Conservation (phyloP, 2,888 invertebrate species). For the Hartigia nigra region DNA sequence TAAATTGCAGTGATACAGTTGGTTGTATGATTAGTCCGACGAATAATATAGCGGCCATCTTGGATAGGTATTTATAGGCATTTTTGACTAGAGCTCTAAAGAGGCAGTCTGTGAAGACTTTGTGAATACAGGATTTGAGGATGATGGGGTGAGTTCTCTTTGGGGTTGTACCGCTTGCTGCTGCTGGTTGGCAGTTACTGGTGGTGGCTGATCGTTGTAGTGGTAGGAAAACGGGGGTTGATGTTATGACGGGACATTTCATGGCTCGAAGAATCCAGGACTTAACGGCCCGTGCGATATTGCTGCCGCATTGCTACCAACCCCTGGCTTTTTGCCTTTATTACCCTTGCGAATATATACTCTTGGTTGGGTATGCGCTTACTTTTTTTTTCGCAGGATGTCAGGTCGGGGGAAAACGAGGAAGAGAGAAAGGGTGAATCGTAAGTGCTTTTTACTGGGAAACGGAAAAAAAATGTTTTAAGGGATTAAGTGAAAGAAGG, state of each 20-base stretch:
- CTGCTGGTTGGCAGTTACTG: not conserved
- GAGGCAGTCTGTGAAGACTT: not conserved
- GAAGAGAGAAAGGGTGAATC: not conserved
- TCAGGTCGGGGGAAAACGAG: not conserved
- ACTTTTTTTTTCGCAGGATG: not conserved
- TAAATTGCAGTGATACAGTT: not conserved
- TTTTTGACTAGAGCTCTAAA: not conserved
- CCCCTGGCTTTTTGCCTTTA: constrained; percentile 33
- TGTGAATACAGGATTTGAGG: not conserved
- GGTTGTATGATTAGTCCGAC: not conserved
- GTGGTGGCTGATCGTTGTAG: not conserved
- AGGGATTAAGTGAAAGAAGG: not conserved
- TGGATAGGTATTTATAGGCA: not conserved
- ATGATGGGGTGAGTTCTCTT: not conserved
- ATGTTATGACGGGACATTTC: constrained; percentile 64
- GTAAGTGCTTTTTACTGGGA: constrained; percentile 2
- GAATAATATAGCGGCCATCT: not conserved
- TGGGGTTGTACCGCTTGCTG: not conserved
- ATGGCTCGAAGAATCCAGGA: constrained; percentile 57
- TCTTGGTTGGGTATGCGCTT: not conserved
- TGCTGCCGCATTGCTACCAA: constrained; percentile 44
- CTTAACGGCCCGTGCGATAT: constrained; percentile 62
- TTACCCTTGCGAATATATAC: constrained; percentile 38
- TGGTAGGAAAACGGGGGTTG: constrained; percentile 37
- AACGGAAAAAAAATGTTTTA: constrained; percentile 6